A percentile compares a stretch with the other conserved stretches of the same genome.
phyloP scores from a whole-genome alignment of 2,113 vertebrate genomes.

The Pseudorhombus dupliciocellatus region DNA sequence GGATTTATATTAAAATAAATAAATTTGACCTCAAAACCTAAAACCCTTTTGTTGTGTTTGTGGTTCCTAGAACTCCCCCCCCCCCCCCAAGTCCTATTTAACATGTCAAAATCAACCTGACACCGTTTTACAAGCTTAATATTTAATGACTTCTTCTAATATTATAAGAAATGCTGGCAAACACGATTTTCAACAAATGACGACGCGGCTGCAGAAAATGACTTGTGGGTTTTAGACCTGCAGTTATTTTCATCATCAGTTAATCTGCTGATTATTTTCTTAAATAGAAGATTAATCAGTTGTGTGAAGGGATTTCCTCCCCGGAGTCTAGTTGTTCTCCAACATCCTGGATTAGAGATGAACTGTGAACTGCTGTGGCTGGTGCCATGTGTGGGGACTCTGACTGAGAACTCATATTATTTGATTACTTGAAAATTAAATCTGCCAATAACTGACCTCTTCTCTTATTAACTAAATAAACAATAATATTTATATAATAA shows the following conservation, averaged over 20 bases:
- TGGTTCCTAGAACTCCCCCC: background rate
- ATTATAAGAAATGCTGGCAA: background rate
- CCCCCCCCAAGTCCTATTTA: background rate
- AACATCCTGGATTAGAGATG: background rate
- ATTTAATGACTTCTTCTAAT: background rate
- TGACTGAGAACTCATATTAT: no score
- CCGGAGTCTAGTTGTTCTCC: background rate
- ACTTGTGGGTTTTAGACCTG: background rate
- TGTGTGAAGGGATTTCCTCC: background rate
- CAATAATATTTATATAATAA: no score
- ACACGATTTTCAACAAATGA: background rate
- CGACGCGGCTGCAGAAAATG: background rate
- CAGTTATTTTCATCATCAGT: background rate
- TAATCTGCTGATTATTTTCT: background rate
- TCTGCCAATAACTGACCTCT: no score
- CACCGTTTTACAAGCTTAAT: background rate
- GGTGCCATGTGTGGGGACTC: background rate
- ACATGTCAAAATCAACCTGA: background rate
- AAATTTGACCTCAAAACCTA: background rate
- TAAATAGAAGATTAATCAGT: background rate
- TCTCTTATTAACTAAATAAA: no score
- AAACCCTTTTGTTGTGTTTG: background rate
- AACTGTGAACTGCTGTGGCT: background rate
- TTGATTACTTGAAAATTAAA: no score
- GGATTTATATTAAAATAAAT: background rate